Evolutionary conservation across 2,113 vertebrate genomes (phyloP).

Genomic region (Chascanopsetta lugubris): DNA sequence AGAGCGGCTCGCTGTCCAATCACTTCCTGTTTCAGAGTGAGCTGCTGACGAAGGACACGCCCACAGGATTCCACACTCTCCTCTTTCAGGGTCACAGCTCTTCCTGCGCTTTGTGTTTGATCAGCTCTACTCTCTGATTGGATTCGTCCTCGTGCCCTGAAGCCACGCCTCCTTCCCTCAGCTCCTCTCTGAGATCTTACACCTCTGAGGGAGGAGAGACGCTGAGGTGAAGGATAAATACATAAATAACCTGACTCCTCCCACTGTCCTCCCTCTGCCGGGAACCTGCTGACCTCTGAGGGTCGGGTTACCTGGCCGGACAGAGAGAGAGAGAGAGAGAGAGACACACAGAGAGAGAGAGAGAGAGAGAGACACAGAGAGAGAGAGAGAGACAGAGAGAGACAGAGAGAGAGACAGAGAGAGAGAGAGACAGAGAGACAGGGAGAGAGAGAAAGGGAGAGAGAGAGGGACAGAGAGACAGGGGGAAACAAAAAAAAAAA

Average conservation of each 20-base stretch:
- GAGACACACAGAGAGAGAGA: no score
- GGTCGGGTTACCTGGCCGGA: constrained; percentile 69
- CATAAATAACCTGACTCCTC: constrained; percentile 18
- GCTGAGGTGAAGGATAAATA: not conserved
- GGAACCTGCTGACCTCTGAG: constrained; percentile 70
- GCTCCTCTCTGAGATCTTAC: no score
- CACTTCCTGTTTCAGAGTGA: constrained; percentile 62
- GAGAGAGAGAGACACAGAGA: no score
- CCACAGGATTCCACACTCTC: constrained; percentile 50
- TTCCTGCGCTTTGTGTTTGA: constrained; percentile 44
- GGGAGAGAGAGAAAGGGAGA: no score
- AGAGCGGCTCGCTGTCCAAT: constrained; percentile 75
- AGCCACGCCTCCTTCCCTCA: not conserved
- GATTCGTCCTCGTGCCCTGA: constrained; percentile 6
- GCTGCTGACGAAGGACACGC: constrained; percentile 68
- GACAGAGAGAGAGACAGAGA: no score
- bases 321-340: no score
- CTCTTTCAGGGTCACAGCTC: constrained; percentile 65
- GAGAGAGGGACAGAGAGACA: no score
- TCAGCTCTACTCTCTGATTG: constrained; percentile 23
- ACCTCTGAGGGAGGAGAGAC: no score
- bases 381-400: no score
- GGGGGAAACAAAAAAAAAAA: no score
- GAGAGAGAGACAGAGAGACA: no score
- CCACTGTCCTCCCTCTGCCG: constrained; percentile 56